Evolutionary conservation across 2,797 vertebrate genomes (phyloP).

Genomic region (Neopelma chrysocephalum): DNA sequence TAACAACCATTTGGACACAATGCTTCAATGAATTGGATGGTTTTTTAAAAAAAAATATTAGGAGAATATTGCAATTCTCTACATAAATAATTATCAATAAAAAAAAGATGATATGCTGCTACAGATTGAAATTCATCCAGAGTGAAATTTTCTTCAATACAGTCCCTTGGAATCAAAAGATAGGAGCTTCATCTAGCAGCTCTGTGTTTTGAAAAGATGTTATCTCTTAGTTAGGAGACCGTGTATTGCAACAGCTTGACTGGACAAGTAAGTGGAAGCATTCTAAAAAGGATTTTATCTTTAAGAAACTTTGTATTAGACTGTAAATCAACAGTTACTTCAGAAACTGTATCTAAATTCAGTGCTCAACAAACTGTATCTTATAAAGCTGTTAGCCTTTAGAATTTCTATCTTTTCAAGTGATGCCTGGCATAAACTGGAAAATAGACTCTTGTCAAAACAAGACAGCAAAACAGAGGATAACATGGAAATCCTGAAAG

Average conservation of each 20-base stretch:
- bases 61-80: not conserved
- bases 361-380: not conserved
- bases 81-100: not conserved
- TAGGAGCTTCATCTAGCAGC: not conserved
- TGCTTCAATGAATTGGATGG: not conserved
- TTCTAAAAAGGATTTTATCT: not conserved
- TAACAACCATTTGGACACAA: not conserved
- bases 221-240: not conserved
- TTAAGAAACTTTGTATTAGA: not conserved
- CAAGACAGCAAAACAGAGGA: not conserved
- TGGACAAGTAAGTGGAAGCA: not conserved
- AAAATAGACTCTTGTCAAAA: not conserved
- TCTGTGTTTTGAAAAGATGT: not conserved
- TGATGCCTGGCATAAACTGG: not conserved
- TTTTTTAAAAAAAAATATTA: not conserved
- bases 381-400: not conserved
- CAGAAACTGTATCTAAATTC: not conserved
- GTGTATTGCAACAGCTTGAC: not conserved
- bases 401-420: not conserved
- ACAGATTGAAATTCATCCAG: not conserved
- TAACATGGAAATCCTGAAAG: not conserved
- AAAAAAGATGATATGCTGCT: accelerated
- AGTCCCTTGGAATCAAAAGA: not conserved
- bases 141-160: not conserved
- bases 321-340: not conserved